Base-by-base conservation (phyloP, 2,797 vertebrate species). In the Euthynnus affinis region DNA sequence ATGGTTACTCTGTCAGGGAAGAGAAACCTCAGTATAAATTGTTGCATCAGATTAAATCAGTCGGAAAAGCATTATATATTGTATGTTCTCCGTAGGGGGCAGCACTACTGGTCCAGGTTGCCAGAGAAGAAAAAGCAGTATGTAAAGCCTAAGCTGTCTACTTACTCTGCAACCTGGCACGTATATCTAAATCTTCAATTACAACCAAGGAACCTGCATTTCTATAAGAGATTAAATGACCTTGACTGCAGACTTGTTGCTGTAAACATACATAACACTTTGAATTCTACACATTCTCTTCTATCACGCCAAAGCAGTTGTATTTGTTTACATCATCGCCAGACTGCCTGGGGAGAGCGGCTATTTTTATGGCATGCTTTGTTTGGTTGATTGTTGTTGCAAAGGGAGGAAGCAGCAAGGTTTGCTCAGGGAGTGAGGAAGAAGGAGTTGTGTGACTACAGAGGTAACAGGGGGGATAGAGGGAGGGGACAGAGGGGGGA, bases 291-390 rank as follows among this genome's bases (percentile, higher is more conserved):
- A 65, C 53, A 23, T 71, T 88, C 79, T 46, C 77, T 56, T 90
- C 81, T 85, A 62, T 84, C 88, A 23, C 12, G 70, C 78, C 72
- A 74, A 86, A 92, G 82, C 79, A 87, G 87, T 87, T 87, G 88
- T 90, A 86, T 93, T 92, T 88, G 91, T 93, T 93, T 93, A 91
- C 90, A 90, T 90, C 88, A 90, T 89, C 62, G 23, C 64, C 49
- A 59, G 81, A 68, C 89, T 59, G 91, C 88, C 86, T 75, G 89
- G 89, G 91, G 91, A 93, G 70, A 68, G 67, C 9, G 32, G 86
- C 83, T 93, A 90, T 94, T 93, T 94, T 92, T 90, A 86, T 82
- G 89, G 23, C 42, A 59, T 71, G 86, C 87, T 93, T 93, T 91
- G 89, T 91, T 91, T 90, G 86, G 77, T 78, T 85, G 89, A 91